Conservation (phyloP, 2,797 vertebrate genomes). For the Hipposideros larvatus region DNA sequence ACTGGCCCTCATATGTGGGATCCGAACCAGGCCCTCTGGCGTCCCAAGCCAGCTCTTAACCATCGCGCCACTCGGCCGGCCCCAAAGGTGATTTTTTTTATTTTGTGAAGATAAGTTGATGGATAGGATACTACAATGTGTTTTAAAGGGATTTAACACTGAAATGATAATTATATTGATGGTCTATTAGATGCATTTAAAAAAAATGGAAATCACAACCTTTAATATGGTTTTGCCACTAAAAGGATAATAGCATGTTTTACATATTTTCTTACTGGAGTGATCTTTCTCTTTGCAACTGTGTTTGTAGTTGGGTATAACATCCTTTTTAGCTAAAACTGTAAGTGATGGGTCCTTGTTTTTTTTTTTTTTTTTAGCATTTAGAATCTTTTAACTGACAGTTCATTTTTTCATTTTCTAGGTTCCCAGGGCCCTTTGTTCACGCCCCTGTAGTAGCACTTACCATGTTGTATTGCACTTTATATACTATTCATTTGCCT, state of each 20-base stretch:
- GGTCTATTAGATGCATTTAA: background rate
- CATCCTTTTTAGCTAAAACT: background rate
- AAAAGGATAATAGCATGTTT: background rate
- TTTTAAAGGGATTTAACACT: background rate
- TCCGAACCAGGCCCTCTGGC: too few relatives aligned
- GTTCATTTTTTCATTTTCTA: background rate
- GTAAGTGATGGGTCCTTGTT: background rate
- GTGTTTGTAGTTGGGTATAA: background rate
- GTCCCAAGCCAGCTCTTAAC: too few relatives aligned
- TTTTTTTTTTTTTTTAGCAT: slow-evolving; percentile 9
- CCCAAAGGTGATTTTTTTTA: background rate
- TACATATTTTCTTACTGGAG: background rate
- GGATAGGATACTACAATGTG: background rate
- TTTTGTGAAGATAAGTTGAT: slow-evolving; percentile 6
- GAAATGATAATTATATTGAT: background rate
- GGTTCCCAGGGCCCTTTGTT: background rate
- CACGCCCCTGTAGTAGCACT: background rate
- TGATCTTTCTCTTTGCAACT: background rate
- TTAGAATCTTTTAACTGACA: background rate
- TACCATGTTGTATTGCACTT: background rate
- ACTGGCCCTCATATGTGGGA: too few relatives aligned
- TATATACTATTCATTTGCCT: background rate
- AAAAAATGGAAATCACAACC: background rate
- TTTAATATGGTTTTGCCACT: background rate
- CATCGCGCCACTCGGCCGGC: too few relatives aligned